Conservation (phyloP, 2,113 vertebrate species). For the Solea solea region DNA sequence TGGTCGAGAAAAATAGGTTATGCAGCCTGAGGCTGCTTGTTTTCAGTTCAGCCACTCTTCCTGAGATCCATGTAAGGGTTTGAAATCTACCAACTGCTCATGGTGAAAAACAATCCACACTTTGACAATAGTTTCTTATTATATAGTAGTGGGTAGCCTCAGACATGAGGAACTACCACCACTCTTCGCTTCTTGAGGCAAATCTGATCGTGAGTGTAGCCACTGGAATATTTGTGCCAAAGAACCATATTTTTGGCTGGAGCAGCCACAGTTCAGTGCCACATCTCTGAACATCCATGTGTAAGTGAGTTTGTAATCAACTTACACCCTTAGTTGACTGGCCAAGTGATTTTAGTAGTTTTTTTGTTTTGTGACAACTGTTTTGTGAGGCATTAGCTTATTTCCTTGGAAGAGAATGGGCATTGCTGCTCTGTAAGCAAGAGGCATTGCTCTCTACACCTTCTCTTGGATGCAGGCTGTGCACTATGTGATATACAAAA, state of each 20-base stretch:
- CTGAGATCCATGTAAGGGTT: constrained; percentile 26
- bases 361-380: too few relatives aligned
- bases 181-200: not conserved
- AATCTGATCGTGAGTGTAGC: not conserved
- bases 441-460: too few relatives aligned
- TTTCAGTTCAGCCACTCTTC: constrained; percentile 56
- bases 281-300: not conserved
- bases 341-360: too few relatives aligned
- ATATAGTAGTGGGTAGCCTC: not conserved
- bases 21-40: constrained; percentile 47
- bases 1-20: constrained; percentile 66
- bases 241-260: not conserved
- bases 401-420: too few relatives aligned
- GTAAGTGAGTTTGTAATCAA: too few relatives aligned
- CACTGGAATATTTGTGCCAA: not conserved
- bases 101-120: constrained; percentile 12
- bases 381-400: too few relatives aligned
- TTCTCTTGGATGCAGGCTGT: too few relatives aligned
- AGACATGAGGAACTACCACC: not conserved
- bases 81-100: constrained; percentile 29
- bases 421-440: too few relatives aligned
- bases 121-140: constrained; percentile 18
- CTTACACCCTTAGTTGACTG: too few relatives aligned
- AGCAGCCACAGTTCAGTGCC: not conserved
- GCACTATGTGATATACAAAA: too few relatives aligned